Base-by-base conservation (phyloP, 2,113 vertebrate genomes). In the Thunnus thynnus region DNA sequence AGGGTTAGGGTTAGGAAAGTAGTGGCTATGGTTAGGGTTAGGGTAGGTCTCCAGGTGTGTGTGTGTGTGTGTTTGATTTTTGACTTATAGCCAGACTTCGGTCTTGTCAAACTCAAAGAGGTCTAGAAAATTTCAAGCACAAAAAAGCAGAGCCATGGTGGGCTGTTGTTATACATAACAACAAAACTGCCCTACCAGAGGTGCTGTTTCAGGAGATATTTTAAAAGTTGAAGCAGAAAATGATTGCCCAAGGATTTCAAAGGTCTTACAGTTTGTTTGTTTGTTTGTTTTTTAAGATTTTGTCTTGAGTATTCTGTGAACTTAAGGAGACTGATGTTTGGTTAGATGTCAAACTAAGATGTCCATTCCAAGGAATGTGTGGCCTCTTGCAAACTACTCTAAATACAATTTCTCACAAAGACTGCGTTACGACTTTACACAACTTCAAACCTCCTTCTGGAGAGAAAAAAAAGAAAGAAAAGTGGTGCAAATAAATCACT, bases 311-410 rank as follows among this genome's bases (percentile, higher is more conserved):
- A 56, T 16, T 54, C 16, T 17, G 48, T 70, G 48, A 70, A 62
- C 76, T 17, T 22, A 14, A 61, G 14, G 7, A 63, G 51, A 9
- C 51, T 32, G 57, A 79, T 13, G 60, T 57, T 47, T n/a, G 77
- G n/a, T 18, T 72, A 13, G 76, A 67, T 46, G 52, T 71, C 22
- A 3, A 18, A 14, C 20, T 56, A 52, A 70, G n/a, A 17, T 11
- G 14, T 44, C 9, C 2, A 1, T 30, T 11, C 9, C 41, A 47
- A 13, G 30, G 41, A 41, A 41, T 41, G 36, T 41, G 36, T 2
- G 9, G 36, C 36, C 36, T 41, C 0, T 41, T 9, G 36, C 36
- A 41, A 6, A 6, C 36, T 41, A 41, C 36, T 41, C 36, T 41
- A 41, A 41, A 41, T 9, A 41, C 36, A 41, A 41, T 41, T 41